phyloP scores from a whole-genome alignment of 2,888 invertebrate species.

The Eudasyphora cyanicolor region DNA sequence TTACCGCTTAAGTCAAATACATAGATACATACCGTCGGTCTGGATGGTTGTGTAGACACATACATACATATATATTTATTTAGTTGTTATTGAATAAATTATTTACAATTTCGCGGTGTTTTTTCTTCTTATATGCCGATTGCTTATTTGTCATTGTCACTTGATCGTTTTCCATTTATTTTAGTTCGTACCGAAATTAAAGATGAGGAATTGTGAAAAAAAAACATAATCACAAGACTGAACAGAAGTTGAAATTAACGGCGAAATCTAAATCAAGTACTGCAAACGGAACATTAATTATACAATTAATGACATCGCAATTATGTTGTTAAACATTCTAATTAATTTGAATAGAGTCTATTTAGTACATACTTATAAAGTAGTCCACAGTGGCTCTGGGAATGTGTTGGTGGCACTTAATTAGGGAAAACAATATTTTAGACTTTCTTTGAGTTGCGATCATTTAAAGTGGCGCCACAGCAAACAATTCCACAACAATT shows the following conservation, averaged over 20 bases:
- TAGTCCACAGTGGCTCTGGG: neutral
- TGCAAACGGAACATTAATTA: neutral
- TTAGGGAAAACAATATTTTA: neutral
- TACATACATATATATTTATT: constrained; percentile 43
- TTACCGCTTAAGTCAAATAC: constrained; percentile 31
- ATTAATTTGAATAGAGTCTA: constrained; percentile 5
- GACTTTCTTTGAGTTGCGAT: neutral
- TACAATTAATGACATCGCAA: neutral
- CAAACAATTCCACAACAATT: too few species aligned
- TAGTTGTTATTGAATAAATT: constrained; percentile 37
- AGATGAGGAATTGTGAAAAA: too few species aligned
- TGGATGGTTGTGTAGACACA: neutral
- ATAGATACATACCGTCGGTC: neutral
- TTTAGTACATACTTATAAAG: too few species aligned
- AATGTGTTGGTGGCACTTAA: neutral
- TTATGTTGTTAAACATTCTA: constrained; percentile 14
- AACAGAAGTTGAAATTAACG: too few species aligned
- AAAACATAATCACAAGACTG: too few species aligned
- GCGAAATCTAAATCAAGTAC: neutral
- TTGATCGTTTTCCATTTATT: neutral
- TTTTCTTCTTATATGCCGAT: neutral
- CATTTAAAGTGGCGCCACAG: neutral
- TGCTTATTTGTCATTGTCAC: constrained; percentile 4
- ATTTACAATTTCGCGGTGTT: neutral
- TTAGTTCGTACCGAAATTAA: neutral